phyloP scores from a whole-genome alignment of 2,888 invertebrate genomes.

The Heteromurus nitidus region DNA sequence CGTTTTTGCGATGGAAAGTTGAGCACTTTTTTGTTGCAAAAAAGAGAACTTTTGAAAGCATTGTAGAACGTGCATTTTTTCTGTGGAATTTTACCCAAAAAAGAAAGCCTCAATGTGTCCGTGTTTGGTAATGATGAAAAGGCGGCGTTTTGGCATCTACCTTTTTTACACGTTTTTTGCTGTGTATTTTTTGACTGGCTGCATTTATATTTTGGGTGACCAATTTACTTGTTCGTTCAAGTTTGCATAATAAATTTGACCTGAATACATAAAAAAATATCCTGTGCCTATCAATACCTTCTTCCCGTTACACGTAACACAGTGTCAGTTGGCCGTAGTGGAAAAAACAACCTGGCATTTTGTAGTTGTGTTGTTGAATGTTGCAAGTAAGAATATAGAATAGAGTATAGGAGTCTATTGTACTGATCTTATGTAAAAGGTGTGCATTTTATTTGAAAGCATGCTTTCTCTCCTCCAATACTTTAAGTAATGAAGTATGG shows the following conservation, averaged over 20 bases:
- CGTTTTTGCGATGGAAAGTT: not conserved
- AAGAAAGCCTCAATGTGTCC: not conserved
- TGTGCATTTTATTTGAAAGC: too few relatives aligned
- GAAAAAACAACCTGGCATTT: too few relatives aligned
- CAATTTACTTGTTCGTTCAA: conserved; percentile 31
- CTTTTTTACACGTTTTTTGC: not conserved
- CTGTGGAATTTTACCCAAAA: too few relatives aligned
- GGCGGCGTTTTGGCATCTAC: not conserved
- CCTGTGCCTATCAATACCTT: conserved; percentile 19
- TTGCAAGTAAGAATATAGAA: too few relatives aligned
- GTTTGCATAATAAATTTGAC: conserved; percentile 34
- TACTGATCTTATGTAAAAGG: too few relatives aligned
- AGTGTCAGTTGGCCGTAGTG: too few relatives aligned
- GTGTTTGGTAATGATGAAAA: conserved; percentile 4
- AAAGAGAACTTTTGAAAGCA: not conserved
- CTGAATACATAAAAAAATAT: conserved; percentile 34
- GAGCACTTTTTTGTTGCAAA: not conserved
- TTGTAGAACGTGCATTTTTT: not conserved
- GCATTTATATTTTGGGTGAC: conserved; percentile 38
- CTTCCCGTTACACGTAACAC: conserved; percentile 25
- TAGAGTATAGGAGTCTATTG: too few relatives aligned
- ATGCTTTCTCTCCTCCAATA: too few relatives aligned
- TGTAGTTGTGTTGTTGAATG: too few relatives aligned
- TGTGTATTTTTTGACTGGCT: conserved; percentile 28
- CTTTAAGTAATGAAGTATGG: too few relatives aligned